Evolutionary conservation across 2,888 invertebrate species (phyloP).

Genomic region (Macroteleia sp.): DNA sequence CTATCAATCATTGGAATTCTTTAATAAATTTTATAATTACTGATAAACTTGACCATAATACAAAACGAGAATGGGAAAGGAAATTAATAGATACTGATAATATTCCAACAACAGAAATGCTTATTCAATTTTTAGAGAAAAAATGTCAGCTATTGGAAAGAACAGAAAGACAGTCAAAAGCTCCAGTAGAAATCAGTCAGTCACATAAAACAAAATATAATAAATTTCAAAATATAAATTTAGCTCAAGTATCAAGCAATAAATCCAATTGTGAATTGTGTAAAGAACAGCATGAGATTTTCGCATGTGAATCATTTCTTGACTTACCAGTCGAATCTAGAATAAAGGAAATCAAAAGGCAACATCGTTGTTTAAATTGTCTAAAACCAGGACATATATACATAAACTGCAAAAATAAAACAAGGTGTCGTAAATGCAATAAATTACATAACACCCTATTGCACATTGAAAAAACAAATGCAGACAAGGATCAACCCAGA

Average conservation of each 20-base stretch:
- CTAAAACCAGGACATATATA: conserved; percentile 7
- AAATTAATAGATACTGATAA: background rate
- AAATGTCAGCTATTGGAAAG: background rate
- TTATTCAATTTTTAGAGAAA: background rate
- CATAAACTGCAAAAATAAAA: no score
- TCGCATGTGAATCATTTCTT: conserved; percentile 19
- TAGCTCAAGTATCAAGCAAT: background rate
- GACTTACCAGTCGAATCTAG: conserved; percentile 10
- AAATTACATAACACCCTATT: background rate
- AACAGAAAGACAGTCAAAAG: background rate
- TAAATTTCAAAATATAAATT: background rate
- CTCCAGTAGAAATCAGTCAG: background rate
- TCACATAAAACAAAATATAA: background rate
- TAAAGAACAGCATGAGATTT: background rate
- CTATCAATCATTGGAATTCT: background rate
- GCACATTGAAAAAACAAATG: background rate
- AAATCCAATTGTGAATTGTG: background rate
- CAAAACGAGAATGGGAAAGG: background rate
- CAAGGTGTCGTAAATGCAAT: background rate
- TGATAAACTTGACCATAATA: background rate
- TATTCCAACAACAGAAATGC: no score
- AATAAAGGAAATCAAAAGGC: conserved; percentile 19
- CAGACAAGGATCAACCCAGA: no score
- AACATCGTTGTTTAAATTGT: conserved; percentile 44
- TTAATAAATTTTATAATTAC: background rate